Conservation (phyloP, 2,888 invertebrate species). For the Rhorus exstirpatorius region DNA sequence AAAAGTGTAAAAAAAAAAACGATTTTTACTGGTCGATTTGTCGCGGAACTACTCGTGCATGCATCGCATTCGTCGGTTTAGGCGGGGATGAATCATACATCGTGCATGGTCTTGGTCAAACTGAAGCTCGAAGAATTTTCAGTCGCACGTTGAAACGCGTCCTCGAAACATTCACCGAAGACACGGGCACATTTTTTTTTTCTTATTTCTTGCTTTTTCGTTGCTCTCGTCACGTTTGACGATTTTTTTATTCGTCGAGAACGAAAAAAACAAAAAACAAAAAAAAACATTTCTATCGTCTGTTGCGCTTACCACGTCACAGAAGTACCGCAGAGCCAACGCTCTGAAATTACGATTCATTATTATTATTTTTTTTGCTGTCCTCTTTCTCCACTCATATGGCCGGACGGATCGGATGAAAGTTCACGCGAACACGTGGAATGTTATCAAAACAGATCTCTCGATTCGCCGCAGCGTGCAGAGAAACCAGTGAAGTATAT, state of each 20-base stretch:
- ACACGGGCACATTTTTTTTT: too few relatives aligned
- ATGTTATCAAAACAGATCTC: constrained; percentile 49
- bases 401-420: constrained; percentile 15
- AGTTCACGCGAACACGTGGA: constrained; percentile 12
- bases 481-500: constrained; percentile 57
- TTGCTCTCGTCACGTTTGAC: not conserved
- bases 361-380: constrained; percentile 1
- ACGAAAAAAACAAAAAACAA: not conserved
- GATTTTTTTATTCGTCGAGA: not conserved
- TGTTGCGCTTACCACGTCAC: too few relatives aligned
- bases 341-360: too few relatives aligned
- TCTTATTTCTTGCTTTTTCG: not conserved
- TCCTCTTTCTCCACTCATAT: not conserved
- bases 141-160: constrained; percentile 43
- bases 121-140: constrained; percentile 10
- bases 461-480: constrained; percentile 47
- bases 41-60: constrained; percentile 13
- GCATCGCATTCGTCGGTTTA: not conserved
- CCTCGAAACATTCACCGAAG: not conserved
- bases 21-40: not conserved
- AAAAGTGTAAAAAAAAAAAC: too few relatives aligned
- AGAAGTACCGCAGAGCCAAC: too few relatives aligned
- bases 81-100: constrained; percentile 40
- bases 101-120: not conserved
- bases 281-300: constrained; percentile 1